Evolutionary conservation across 1,140 invertebrate genomes (phyloP).

Genomic region (Halesus radiatus): DNA sequence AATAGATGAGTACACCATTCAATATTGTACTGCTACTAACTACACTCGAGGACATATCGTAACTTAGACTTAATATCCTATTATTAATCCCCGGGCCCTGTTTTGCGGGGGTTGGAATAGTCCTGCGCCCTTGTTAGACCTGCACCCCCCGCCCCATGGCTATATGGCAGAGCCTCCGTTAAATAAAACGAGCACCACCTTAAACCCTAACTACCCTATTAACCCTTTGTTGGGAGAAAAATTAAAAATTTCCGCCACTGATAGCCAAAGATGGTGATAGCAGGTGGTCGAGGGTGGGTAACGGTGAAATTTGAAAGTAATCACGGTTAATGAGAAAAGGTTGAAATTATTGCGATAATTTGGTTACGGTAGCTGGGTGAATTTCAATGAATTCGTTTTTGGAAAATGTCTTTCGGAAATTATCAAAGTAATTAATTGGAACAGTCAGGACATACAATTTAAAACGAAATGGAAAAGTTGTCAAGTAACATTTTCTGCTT

Average conservation of each 20-base stretch:
- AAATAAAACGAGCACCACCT: slow-evolving; percentile 52
- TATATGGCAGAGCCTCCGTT: slow-evolving; percentile 36
- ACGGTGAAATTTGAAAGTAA: slow-evolving; percentile 45
- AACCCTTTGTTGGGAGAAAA: slow-evolving; percentile 57
- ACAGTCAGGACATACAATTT: not conserved
- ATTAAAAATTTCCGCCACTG: slow-evolving; percentile 56
- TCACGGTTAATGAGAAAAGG: slow-evolving; percentile 51
- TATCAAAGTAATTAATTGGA: too few relatives aligned
- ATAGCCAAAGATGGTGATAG: slow-evolving; percentile 32
- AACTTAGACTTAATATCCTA: slow-evolving; percentile 59
- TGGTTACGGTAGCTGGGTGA: not conserved
- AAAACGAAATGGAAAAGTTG: too few relatives aligned
- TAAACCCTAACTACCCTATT: slow-evolving; percentile 53
- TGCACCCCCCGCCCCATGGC: too few relatives aligned
- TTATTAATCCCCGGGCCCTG: slow-evolving; percentile 56
- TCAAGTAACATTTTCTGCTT: too few relatives aligned
- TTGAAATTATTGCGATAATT: slow-evolving; percentile 37
- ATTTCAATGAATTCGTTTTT: too few relatives aligned
- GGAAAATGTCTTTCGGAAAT: too few relatives aligned
- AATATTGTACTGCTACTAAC: slow-evolving; percentile 49
- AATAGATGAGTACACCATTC: slow-evolving; percentile 43
- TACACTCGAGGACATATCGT: slow-evolving; percentile 58
- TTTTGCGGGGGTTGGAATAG: slow-evolving; percentile 28
- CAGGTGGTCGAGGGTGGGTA: slow-evolving; percentile 39
- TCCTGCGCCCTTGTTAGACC: not conserved